These are phyloP conservation scores for Struthidea cinerea DNA, from an alignment of 2,113 vertebrate genomes.

Conservation along the genomic window DNA sequence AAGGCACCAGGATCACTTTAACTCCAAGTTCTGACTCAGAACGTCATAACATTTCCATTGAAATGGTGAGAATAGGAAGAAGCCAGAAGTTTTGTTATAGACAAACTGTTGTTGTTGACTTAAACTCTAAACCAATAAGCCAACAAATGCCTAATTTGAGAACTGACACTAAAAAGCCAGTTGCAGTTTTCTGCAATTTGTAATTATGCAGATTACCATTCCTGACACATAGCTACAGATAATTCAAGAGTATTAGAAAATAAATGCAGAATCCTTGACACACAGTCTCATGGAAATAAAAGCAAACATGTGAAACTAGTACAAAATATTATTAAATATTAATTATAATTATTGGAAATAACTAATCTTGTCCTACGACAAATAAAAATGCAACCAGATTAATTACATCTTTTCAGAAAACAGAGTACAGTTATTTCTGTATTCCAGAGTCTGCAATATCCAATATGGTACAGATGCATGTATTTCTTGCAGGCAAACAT, in stretches of 20 bases:
- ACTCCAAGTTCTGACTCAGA: background rate
- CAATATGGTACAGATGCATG: rapidly evolving
- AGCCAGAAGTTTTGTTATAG: background rate
- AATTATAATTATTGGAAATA: background rate
- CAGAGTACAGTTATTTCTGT: background rate
- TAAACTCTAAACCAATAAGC: background rate
- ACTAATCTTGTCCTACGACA: background rate
- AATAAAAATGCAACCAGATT: background rate
- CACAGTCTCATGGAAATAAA: background rate
- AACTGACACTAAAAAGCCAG: background rate
- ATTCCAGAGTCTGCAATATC: background rate
- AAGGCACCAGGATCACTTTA: background rate
- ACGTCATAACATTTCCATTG: background rate
- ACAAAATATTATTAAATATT: background rate
- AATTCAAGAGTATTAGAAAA: background rate
- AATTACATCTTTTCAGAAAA: background rate
- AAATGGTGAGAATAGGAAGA: background rate
- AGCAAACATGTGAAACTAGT: background rate
- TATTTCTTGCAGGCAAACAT: background rate
- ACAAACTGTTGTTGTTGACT: background rate
- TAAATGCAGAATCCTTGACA: background rate
- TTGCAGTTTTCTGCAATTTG: background rate
- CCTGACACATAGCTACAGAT: background rate
- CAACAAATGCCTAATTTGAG: background rate
- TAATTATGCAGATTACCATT: background rate